These are phyloP conservation scores for Myioborus miniatus DNA, from an alignment of 2,797 vertebrate species.

Conservation along the genomic window DNA sequence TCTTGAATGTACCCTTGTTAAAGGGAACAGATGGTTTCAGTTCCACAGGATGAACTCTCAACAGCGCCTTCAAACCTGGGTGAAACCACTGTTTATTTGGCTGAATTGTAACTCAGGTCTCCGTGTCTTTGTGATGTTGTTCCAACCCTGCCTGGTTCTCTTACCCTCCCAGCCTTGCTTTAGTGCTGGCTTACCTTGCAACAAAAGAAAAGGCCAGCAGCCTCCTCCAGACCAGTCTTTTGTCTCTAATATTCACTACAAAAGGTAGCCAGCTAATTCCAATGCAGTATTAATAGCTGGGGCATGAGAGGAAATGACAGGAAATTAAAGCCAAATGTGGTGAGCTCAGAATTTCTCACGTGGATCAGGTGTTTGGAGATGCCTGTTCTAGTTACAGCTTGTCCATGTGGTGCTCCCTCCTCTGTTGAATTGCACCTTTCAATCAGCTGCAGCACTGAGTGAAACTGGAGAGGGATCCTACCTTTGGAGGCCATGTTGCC, in stretches of 20 bases:
- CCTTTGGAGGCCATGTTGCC: neutral
- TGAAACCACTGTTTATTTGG: neutral
- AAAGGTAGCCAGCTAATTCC: neutral
- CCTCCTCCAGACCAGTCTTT: neutral
- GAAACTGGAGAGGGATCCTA: neutral
- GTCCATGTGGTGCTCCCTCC: neutral
- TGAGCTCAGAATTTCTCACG: neutral
- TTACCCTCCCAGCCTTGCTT: neutral
- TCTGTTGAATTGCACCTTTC: neutral
- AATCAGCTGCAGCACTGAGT: neutral
- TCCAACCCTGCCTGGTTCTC: neutral
- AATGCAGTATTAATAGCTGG: neutral
- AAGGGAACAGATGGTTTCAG: slow-evolving; percentile 59
- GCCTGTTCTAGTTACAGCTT: slow-evolving; percentile 4
- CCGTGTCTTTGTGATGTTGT: neutral
- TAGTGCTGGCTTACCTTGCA: neutral
- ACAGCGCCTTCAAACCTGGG: slow-evolving; percentile 19
- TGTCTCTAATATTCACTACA: neutral
- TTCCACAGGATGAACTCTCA: slow-evolving; percentile 45
- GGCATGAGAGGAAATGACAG: neutral
- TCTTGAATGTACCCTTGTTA: slow-evolving; percentile 59
- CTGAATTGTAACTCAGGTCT: neutral
- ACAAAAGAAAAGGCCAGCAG: neutral
- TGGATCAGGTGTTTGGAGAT: neutral
- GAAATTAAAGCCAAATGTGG: neutral